phyloP scores from a whole-genome alignment of 2,113 vertebrate genomes.

The Chroicocephalus ridibundus region DNA sequence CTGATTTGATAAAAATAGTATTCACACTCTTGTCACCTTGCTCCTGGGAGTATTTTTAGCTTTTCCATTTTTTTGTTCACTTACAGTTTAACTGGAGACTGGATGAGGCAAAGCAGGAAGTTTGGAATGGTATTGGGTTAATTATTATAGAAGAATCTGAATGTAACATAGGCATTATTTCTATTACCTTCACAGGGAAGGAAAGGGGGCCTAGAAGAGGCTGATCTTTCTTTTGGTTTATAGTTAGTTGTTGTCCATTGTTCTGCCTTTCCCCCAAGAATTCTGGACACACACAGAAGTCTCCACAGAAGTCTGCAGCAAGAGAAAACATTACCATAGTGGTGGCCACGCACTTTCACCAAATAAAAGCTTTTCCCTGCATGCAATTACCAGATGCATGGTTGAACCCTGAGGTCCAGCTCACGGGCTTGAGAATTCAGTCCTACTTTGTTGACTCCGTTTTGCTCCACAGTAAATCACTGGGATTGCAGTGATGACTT shows the following conservation, averaged over 20 bases:
- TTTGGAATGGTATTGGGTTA: not conserved
- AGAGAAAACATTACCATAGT: not conserved
- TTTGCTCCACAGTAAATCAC: not conserved
- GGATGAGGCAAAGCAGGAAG: not conserved
- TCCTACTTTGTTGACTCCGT: not conserved
- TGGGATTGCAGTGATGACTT: not conserved
- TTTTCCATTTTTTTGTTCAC: not conserved
- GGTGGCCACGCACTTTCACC: not conserved
- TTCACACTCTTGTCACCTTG: not conserved
- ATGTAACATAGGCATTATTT: not conserved
- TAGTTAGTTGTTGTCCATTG: not conserved
- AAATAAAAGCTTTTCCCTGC: not conserved
- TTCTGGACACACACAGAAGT: not conserved
- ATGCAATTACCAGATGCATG: not conserved
- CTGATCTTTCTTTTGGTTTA: no score
- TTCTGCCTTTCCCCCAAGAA: not conserved
- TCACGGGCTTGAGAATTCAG: not conserved
- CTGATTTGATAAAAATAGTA: not conserved
- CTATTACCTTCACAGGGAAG: not conserved
- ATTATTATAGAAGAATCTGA: not conserved
- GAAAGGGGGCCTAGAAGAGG: not conserved
- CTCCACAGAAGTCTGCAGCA: not conserved
- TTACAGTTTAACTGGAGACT: not conserved
- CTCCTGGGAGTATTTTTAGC: not conserved
- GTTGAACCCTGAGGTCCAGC: not conserved